phyloP scores from a whole-genome alignment of 2,113 vertebrate genomes.

The Acinonyx jubatus region DNA sequence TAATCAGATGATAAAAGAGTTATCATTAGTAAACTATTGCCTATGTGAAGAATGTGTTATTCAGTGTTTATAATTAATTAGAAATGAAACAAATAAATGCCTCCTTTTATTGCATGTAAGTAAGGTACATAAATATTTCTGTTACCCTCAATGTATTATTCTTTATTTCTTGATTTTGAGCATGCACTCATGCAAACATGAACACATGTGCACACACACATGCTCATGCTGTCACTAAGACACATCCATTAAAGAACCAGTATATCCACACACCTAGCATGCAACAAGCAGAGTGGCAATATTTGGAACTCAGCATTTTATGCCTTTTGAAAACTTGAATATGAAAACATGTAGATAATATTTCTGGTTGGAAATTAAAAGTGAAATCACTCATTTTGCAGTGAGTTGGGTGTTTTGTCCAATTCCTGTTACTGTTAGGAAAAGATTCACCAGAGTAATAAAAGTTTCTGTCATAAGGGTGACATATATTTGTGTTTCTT shows the following conservation, averaged over 20 bases:
- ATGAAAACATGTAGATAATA: not conserved
- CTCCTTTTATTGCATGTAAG: slow-evolving; percentile 58
- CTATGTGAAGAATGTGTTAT: slow-evolving; percentile 69
- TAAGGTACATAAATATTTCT: slow-evolving; percentile 54
- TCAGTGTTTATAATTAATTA: slow-evolving; percentile 80
- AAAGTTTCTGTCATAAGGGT: not conserved
- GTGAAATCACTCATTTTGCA: not conserved
- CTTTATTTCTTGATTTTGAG: slow-evolving; percentile 58
- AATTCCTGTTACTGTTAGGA: not conserved
- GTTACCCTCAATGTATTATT: slow-evolving; percentile 41
- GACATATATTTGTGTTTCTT: not conserved
- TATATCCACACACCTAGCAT: not conserved
- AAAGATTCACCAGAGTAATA: not conserved
- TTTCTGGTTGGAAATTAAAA: not conserved
- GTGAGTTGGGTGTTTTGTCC: not conserved
- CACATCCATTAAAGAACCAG: not conserved
- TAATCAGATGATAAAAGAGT: slow-evolving; percentile 63
- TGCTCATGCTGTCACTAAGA: not conserved
- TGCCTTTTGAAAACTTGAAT: slow-evolving; percentile 27
- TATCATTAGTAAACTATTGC: slow-evolving; percentile 65
- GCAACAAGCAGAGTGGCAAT: not conserved
- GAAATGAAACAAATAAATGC: slow-evolving; percentile 71
- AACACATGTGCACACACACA: not conserved
- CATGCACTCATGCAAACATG: not conserved
- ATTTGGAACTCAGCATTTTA: not conserved